A percentile compares a stretch with the other conserved stretches of the same genome.
phyloP scores from a whole-genome alignment of 2,113 vertebrate genomes.

The Glaucidium brasilianum region DNA sequence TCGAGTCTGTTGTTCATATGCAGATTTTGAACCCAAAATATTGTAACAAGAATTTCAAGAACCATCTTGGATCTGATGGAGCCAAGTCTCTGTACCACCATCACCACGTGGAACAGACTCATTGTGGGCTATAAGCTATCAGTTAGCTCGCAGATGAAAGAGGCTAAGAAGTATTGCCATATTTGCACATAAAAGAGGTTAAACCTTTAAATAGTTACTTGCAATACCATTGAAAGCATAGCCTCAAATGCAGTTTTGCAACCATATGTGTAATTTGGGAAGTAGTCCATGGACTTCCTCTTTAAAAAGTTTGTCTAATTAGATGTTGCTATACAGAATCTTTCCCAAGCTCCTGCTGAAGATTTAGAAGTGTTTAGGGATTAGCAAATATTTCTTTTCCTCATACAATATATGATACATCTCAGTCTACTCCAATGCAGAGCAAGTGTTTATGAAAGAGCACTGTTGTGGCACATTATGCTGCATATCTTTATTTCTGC shows the following conservation, averaged over 20 bases:
- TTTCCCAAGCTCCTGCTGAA: not conserved
- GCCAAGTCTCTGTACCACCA: not conserved
- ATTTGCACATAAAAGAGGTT: not conserved
- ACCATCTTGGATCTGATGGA: not conserved
- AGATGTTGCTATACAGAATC: not conserved
- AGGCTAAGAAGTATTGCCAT: not conserved
- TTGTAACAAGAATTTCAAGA: not conserved
- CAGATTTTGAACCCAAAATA: not conserved
- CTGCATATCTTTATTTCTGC: not conserved
- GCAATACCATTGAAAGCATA: not conserved
- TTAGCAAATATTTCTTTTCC: not conserved
- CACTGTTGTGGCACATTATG: not conserved
- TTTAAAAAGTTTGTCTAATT: not conserved
- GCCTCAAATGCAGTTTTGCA: not conserved
- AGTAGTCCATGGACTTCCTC: not conserved
- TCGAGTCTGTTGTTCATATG: not conserved
- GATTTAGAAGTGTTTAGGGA: not conserved
- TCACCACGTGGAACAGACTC: not conserved
- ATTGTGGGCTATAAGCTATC: not conserved
- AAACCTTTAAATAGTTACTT: not conserved
- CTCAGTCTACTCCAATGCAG: not conserved
- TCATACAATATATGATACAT: not conserved
- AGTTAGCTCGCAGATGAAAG: not conserved
- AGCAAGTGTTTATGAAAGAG: not conserved
- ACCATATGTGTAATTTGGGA: not conserved